phyloP scores from a whole-genome alignment of 2,797 vertebrate species.

The Luscinia luscinia region DNA sequence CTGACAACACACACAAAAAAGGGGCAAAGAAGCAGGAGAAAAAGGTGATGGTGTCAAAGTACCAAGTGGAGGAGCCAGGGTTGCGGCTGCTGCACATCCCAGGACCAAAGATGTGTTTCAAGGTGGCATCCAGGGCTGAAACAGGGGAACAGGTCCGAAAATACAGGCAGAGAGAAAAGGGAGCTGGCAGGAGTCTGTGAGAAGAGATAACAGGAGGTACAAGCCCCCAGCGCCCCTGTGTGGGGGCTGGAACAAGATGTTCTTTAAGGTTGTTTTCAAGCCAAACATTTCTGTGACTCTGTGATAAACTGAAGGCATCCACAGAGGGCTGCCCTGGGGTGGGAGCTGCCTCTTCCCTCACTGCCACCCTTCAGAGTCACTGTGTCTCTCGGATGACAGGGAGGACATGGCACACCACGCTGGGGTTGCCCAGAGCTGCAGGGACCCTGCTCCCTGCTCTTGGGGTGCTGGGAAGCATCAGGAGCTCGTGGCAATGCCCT shows the following conservation, averaged over 20 bases:
- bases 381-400: neutral
- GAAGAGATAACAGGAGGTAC: neutral
- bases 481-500: neutral
- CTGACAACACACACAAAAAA: neutral
- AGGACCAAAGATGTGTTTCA: neutral
- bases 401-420: neutral
- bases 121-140: neutral
- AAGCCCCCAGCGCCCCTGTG: neutral
- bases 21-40: neutral
- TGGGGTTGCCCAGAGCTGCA: neutral
- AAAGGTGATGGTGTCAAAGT: neutral
- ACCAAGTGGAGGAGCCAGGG: neutral
- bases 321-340: neutral
- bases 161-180: neutral
- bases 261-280: neutral
- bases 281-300: too few relatives aligned
- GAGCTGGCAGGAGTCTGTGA: neutral
- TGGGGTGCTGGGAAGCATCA: neutral
- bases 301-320: fast-evolving
- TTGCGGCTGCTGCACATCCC: neutral
- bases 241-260: neutral
- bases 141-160: neutral
- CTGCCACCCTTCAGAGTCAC: neutral
- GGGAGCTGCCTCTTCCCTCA: neutral
- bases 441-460: neutral